A percentile compares a stretch with the other conserved stretches of the same genome.
Conservation (phyloP, 1,140 invertebrate genomes). For the Littorina saxatilis region DNA sequence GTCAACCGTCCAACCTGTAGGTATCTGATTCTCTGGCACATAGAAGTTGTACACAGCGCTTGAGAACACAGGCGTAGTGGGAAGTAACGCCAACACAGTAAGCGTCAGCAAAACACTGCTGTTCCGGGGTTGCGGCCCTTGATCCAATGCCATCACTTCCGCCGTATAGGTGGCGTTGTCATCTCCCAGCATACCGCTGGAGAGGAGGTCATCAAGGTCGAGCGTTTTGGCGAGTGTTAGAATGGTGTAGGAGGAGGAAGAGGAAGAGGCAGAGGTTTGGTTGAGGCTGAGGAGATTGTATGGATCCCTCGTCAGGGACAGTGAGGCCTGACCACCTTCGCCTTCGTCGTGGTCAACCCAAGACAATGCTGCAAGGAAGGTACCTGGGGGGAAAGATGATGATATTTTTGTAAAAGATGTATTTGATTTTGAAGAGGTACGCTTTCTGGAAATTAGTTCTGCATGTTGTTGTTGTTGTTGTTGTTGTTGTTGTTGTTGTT, state of each 20-base stretch:
- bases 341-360: slow-evolving; percentile 77
- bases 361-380: slow-evolving; percentile 46
- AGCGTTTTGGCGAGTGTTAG: slow-evolving; percentile 87
- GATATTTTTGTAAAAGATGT: too few relatives aligned
- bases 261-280: too few relatives aligned
- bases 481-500: slow-evolving; percentile 76
- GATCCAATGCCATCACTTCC: slow-evolving; percentile 69
- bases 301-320: slow-evolving; percentile 28
- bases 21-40: slow-evolving; percentile 85
- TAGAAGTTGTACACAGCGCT: slow-evolving; percentile 87
- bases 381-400: too few relatives aligned
- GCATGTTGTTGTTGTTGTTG: slow-evolving; percentile 80
- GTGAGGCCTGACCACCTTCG: slow-evolving; percentile 79
- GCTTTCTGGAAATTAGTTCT: too few relatives aligned
- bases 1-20: background rate
- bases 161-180: slow-evolving; percentile 22
- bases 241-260: slow-evolving; percentile 89
- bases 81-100: slow-evolving; percentile 79
- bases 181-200: slow-evolving; percentile 3
- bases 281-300: slow-evolving; percentile 83
- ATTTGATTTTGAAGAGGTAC: too few relatives aligned
- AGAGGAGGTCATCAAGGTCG: slow-evolving; percentile 40
- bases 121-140: slow-evolving; percentile 75
- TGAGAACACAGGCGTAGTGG: slow-evolving; percentile 87
- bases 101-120: slow-evolving; percentile 38